Evolutionary conservation across 2,888 invertebrate species (phyloP), one percentile per base, ranked within the genome.

Genomic region (Cactoblastis cactorum): DNA sequence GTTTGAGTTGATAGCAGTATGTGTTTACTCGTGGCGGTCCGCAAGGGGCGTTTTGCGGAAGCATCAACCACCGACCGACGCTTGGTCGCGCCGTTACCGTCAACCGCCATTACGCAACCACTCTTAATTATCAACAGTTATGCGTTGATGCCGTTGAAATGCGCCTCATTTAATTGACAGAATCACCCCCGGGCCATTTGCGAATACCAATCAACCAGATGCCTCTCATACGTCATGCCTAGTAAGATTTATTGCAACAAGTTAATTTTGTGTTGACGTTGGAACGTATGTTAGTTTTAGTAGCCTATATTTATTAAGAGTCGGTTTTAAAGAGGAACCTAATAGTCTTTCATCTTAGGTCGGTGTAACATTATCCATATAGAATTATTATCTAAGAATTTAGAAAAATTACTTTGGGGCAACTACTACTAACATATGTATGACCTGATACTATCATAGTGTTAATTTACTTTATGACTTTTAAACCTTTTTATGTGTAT

Each of bases 41-140:
- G 56, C 60, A 57, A 67, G 65, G 63, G 79, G 80, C 74, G 82
- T 77, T 75, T 69, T 69, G 59, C 80, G 80, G 83, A 83, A 84
- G 80, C 74, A 65, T 63, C 58, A 53, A 59, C 65, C 71, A 70
- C 66, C 73, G 72, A 70, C 78, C 73, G 72, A 70, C 78, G 67
- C 73, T 67, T 70, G 62, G 41, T 34, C 15, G 41, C 61, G 77
- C 85, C 83, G 83, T 83, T 83, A 85, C 73, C 77, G 76, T 80
- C 80, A 69, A 63, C 71, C 69, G 63, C 75, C 71, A 84, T 82
- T 80, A 80, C 69, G 71, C 74, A 75, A 80, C 80, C 74, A 76
- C 78, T 80, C 78, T 83, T 88, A 86, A 88, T 87, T 86, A 87
- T 80, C 78, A 83, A 88, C 88, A 86, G 88, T 87, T 88, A 85